Evolutionary conservation across 2,113 vertebrate genomes (phyloP).

Genomic region (Rallus limicola): DNA sequence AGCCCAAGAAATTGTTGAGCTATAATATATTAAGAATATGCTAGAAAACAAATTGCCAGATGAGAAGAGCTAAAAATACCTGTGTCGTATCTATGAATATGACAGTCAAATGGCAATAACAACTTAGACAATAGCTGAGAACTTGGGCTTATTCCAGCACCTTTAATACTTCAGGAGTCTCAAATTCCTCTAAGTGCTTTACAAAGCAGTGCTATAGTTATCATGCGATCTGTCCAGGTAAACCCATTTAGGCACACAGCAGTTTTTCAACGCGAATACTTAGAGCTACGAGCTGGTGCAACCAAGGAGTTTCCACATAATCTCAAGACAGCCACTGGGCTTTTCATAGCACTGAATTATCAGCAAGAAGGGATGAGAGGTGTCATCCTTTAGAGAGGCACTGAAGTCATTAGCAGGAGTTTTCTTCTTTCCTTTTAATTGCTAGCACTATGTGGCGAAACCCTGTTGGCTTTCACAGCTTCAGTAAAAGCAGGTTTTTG

Average conservation of each 20-base stretch:
- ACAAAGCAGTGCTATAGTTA: background rate
- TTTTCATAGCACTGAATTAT: background rate
- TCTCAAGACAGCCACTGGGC: background rate
- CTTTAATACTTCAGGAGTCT: background rate
- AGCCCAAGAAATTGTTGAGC: background rate
- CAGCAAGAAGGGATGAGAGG: background rate
- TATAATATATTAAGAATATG: background rate
- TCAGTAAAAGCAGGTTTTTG: background rate
- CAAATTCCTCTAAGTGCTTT: conserved; percentile 16
- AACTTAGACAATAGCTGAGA: background rate
- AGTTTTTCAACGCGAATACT: background rate
- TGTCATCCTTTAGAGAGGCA: background rate
- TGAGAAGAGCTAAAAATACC: background rate
- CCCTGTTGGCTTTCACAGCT: background rate
- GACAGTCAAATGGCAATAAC: background rate
- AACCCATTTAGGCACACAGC: background rate
- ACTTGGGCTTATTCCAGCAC: background rate
- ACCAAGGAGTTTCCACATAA: background rate
- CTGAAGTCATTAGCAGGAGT: background rate
- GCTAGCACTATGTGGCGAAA: background rate
- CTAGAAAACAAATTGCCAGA: conserved; percentile 17
- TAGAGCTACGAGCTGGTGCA: background rate
- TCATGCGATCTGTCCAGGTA: background rate
- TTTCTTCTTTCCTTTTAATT: background rate
- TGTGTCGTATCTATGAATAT: background rate